phyloP scores from a whole-genome alignment of 2,113 vertebrate genomes.

The Urocynchramus pylzowi region DNA sequence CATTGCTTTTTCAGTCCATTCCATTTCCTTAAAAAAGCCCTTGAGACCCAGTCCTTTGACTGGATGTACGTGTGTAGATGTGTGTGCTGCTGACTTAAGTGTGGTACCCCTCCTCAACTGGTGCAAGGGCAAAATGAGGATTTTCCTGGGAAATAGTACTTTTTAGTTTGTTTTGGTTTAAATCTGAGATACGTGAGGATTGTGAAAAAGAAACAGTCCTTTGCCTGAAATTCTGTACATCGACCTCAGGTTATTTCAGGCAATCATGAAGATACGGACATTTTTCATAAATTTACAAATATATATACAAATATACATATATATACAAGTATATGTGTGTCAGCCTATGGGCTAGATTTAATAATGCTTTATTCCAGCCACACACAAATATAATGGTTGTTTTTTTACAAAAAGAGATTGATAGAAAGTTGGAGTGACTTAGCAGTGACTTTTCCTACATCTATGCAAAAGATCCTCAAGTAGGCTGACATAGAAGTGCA shows the following conservation, averaged over 20 bases:
- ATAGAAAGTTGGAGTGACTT: not conserved
- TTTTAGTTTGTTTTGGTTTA: not conserved
- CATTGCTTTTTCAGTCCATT: not conserved
- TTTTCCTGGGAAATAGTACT: not conserved
- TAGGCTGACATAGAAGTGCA: not conserved
- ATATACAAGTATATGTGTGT: constrained; percentile 6
- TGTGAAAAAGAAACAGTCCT: constrained; percentile 23
- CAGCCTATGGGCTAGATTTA: not conserved
- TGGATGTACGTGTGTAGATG: not conserved
- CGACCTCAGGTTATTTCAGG: constrained; percentile 20
- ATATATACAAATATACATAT: constrained; percentile 51
- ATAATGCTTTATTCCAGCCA: not conserved
- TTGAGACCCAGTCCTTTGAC: not conserved
- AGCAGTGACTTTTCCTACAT: not conserved
- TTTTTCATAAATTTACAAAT: constrained; percentile 60
- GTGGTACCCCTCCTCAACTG: not conserved
- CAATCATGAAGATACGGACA: constrained; percentile 10
- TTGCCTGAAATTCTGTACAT: constrained; percentile 48
- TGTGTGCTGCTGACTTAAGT: not conserved
- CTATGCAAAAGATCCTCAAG: not conserved
- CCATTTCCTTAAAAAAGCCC: constrained; percentile 22
- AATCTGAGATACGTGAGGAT: not conserved
- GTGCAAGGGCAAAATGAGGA: not conserved
- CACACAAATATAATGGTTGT: not conserved
- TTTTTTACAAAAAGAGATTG: not conserved